Evolutionary conservation across 2,888 invertebrate species (phyloP).

Genomic region (Brachyopa scutellaris): DNA sequence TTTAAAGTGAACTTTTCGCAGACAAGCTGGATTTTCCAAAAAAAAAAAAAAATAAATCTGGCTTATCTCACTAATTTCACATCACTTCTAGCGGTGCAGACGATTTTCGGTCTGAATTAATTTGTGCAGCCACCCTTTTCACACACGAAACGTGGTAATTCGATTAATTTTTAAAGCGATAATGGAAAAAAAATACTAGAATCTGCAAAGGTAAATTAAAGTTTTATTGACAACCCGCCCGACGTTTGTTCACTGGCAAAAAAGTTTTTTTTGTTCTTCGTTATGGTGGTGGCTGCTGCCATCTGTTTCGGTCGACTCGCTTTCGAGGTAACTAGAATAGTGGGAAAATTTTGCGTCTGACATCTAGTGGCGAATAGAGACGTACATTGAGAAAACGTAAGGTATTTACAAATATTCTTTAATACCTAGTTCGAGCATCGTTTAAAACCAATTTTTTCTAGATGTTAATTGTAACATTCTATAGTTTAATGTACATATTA

Average conservation of each 20-base stretch:
- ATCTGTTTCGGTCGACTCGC: conserved; percentile 45
- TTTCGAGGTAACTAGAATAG: conserved; percentile 55
- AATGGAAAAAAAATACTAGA: conserved; percentile 35
- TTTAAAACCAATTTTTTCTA: too few species aligned
- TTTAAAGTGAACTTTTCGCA: conserved; percentile 50
- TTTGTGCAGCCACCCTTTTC: conserved; percentile 13
- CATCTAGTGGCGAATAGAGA: conserved; percentile 19
- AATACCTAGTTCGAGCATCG: too few species aligned
- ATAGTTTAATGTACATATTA: too few species aligned
- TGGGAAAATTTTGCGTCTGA: not conserved
- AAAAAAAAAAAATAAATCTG: too few species aligned
- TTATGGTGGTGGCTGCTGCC: conserved; percentile 51
- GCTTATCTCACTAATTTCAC: conserved; percentile 11
- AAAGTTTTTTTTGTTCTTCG: conserved; percentile 8
- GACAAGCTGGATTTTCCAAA: conserved; percentile 19
- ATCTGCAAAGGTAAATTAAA: conserved; percentile 50
- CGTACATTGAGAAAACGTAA: too few species aligned
- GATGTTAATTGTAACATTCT: too few species aligned
- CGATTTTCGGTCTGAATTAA: not conserved
- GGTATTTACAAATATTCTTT: too few species aligned
- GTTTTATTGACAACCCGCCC: conserved; percentile 71
- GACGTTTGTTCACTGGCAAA: conserved; percentile 59
- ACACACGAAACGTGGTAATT: conserved; percentile 43
- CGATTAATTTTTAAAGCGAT: conserved; percentile 35
- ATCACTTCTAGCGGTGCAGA: not conserved